A percentile compares a stretch with the other conserved stretches of the same genome.
Evolutionary conservation across 2,888 invertebrate species (phyloP).

Genomic region (Clostera curtula): DNA sequence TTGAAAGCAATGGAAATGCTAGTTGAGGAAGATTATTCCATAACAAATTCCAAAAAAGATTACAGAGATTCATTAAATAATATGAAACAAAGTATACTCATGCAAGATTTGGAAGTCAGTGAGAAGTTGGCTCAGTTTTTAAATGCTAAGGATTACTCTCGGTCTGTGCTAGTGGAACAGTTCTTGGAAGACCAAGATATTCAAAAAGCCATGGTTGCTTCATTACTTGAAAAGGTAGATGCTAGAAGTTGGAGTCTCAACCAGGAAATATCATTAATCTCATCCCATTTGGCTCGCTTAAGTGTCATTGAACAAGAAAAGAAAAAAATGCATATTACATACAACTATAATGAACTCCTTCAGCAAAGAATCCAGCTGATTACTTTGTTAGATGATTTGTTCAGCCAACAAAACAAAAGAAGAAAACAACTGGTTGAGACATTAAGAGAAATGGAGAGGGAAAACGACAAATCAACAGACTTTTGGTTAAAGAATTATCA

Average conservation of each 20-base stretch:
- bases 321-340: slow-evolving; percentile 78
- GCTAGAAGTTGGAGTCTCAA: slow-evolving; percentile 84
- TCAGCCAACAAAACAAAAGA: slow-evolving; percentile 80
- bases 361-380: slow-evolving; percentile 81
- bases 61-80: slow-evolving; percentile 79
- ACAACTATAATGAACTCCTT: slow-evolving; percentile 81
- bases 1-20: slow-evolving; percentile 82
- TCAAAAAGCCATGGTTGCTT: slow-evolving; percentile 82
- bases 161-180: slow-evolving; percentile 74
- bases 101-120: slow-evolving; percentile 76
- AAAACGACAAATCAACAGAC: slow-evolving; percentile 66
- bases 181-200: slow-evolving; percentile 80
- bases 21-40: slow-evolving; percentile 78
- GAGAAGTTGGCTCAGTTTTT: slow-evolving; percentile 76
- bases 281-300: slow-evolving; percentile 80
- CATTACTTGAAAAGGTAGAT: slow-evolving; percentile 82
- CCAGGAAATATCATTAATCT: slow-evolving; percentile 83
- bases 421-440: slow-evolving; percentile 79
- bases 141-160: slow-evolving; percentile 77
- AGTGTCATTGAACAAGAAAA: slow-evolving; percentile 84
- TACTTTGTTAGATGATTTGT: slow-evolving; percentile 78
- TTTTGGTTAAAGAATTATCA: slow-evolving; percentile 91
- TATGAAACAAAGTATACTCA: slow-evolving; percentile 76
- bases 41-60: slow-evolving; percentile 74
- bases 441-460: slow-evolving; percentile 81